Base-by-base conservation (phyloP, 1,140 invertebrate species). In the Camponotus vicinus region DNA sequence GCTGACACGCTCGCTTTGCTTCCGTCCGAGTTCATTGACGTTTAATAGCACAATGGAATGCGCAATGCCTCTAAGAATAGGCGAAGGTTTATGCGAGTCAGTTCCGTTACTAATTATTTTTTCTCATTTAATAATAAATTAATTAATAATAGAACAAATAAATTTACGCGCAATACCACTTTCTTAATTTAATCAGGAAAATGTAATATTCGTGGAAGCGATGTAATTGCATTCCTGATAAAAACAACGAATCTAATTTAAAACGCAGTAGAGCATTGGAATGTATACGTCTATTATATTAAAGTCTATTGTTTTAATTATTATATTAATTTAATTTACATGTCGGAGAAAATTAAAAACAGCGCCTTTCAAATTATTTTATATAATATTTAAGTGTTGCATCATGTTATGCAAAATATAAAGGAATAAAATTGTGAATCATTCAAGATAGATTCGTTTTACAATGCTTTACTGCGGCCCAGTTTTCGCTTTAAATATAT, bases 1-100 rank as follows among this genome's bases (percentile, higher is more conserved):
- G 91, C 91, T 92, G 92, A 92, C 90, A 92, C 55, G 85, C 82
- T 91, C 88, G 85, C 66, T 92, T 91, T 86, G 86, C 75, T 87
- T 73, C 71, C 64, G 69, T 64, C 57, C 55, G 67, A 86, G 64
- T 73, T 86, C 75, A 67, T 40, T 80, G 77, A 52, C 63, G 57
- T 83, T 71, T 64, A 32, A 83, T 89, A 27, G 79, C 63, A 77
- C 82, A 86, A 89, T 85, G 61, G 75, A 55, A 89, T 21, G 64
- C 45, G 61, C 57, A 57, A 9, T 45, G 15, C 37, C 37, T 73
- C 40, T 32, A 55, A 57, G 6, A n/a, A 13, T 59, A 45, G 40
- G 27, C 15, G 4, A 71, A 42, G 42, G 21, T 59, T 82, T 82
- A 15, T 21, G 27, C 6, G 34, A 52, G 5, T 4, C 32, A 45